Evolutionary conservation across 2,797 vertebrate species (phyloP).

Genomic region (Galagoides demidoff): DNA sequence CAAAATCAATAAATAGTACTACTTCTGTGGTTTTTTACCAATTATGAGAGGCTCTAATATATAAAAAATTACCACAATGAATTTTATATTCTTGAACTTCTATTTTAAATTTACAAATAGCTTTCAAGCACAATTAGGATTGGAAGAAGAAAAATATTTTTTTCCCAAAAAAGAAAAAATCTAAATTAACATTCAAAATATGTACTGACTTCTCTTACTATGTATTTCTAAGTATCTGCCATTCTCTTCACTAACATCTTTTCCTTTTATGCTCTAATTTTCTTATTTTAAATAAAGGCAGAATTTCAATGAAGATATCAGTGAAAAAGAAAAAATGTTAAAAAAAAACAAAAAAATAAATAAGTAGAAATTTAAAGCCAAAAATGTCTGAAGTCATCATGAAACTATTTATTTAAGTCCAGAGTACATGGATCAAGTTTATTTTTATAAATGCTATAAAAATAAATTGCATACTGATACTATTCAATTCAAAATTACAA

Average conservation of each 20-base stretch:
- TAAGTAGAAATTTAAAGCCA: slow-evolving; percentile 18
- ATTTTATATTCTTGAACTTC: slow-evolving; percentile 22
- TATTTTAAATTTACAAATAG: slow-evolving; percentile 42
- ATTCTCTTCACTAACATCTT: slow-evolving; percentile 18
- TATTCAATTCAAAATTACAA: slow-evolving; percentile 56
- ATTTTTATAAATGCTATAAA: slow-evolving; percentile 34
- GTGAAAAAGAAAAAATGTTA: neutral
- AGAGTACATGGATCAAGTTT: neutral
- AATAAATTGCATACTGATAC: neutral
- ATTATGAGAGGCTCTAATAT: neutral
- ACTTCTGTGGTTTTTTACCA: neutral
- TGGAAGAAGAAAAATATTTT: neutral
- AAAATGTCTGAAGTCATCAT: slow-evolving; percentile 11
- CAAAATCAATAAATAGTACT: slow-evolving; percentile 1
- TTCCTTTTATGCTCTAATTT: slow-evolving; percentile 18
- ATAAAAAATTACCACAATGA: slow-evolving; percentile 5
- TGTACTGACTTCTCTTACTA: neutral
- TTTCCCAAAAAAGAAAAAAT: neutral
- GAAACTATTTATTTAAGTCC: slow-evolving; percentile 9
- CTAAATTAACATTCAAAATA: slow-evolving; percentile 59
- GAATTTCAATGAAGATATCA: slow-evolving; percentile 47
- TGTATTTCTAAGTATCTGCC: neutral
- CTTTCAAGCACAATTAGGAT: neutral
- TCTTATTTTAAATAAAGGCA: slow-evolving; percentile 25
- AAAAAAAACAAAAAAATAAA: slow-evolving; percentile 54